Conservation (phyloP, 2,113 vertebrate species). For the Falcunculus frontatus region DNA sequence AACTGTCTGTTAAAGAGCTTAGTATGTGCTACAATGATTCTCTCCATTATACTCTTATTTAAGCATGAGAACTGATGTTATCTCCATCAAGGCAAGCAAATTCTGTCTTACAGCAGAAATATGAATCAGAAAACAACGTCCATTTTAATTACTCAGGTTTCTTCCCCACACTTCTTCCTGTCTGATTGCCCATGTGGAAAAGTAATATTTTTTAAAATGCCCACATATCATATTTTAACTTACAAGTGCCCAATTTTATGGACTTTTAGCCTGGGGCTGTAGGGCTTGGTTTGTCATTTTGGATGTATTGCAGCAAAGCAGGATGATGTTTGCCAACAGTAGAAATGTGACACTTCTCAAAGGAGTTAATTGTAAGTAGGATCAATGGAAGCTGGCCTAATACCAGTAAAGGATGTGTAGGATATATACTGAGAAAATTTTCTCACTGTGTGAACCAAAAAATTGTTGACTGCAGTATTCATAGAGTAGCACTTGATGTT, state of each 20-base stretch:
- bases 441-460: not conserved
- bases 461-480: not conserved
- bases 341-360: not conserved
- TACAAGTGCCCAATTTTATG: not conserved
- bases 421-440: not conserved
- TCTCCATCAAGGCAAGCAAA: not conserved
- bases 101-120: not conserved
- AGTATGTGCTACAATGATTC: not conserved
- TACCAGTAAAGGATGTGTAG: not conserved
- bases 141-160: not conserved
- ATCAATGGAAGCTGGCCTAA: not conserved
- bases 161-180: not conserved
- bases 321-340: not conserved
- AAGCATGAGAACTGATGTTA: not conserved
- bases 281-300: not conserved
- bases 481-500: not conserved
- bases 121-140: not conserved
- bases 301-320: not conserved
- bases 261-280: not conserved
- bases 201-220: not conserved
- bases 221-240: not conserved
- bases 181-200: not conserved
- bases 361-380: not conserved
- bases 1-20: not conserved
- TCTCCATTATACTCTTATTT: not conserved